Conservation (phyloP, 2,113 vertebrate genomes). For the Nothobranchius furzeri region DNA sequence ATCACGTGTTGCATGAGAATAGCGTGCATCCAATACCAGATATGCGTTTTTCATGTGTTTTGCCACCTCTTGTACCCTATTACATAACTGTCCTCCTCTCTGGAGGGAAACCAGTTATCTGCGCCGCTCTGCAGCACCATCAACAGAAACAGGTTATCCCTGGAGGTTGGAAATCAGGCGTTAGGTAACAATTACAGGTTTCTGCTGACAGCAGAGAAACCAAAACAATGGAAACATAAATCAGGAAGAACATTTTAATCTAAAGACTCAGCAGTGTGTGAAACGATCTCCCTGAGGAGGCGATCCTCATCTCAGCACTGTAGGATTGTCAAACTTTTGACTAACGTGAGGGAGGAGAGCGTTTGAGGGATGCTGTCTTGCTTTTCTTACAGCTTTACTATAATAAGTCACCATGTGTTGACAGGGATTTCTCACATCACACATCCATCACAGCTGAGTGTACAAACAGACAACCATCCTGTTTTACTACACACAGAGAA, state of each 20-base stretch:
- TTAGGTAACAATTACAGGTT: constrained; percentile 20
- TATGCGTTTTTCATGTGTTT: constrained; percentile 33
- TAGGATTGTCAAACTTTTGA: background rate
- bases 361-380: background rate
- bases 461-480: background rate
- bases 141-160: constrained; percentile 7
- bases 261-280: background rate
- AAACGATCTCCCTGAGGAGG: background rate
- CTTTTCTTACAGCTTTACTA: background rate
- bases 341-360: background rate
- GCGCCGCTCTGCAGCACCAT: constrained; percentile 7
- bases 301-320: background rate
- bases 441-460: background rate
- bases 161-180: constrained; percentile 22
- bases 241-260: background rate
- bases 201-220: background rate
- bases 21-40: constrained; percentile 40
- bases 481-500: too few species aligned
- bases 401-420: background rate
- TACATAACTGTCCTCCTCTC: constrained; percentile 39
- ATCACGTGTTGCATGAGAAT: constrained; percentile 7
- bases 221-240: background rate
- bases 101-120: background rate
- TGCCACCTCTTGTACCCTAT: constrained; percentile 32
- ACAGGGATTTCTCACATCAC: background rate